phyloP scores from a whole-genome alignment of 2,113 vertebrate species.

The Oncorhynchus keta region DNA sequence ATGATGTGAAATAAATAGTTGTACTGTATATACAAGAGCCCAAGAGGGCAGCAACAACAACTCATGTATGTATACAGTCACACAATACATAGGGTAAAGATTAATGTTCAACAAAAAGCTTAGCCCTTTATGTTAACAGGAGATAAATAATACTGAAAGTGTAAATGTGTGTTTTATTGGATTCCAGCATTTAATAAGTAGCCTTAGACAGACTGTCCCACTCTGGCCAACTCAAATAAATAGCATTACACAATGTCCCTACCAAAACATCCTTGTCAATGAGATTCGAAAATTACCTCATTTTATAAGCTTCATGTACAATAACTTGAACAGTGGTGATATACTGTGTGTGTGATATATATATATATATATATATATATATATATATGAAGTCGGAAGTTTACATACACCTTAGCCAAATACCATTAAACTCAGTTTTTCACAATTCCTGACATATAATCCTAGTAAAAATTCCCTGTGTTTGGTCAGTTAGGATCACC shows the following conservation, averaged over 20 bases:
- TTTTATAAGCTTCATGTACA: neutral
- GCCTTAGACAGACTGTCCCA: neutral
- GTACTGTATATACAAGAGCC: slow-evolving; percentile 56
- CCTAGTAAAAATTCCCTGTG: no score
- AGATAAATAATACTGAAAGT: slow-evolving; percentile 25
- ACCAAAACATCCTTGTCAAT: neutral
- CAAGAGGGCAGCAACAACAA: slow-evolving; percentile 36
- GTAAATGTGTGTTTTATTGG: slow-evolving; percentile 22
- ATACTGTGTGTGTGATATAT: no score
- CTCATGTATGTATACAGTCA: slow-evolving; percentile 24
- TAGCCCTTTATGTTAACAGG: slow-evolving; percentile 58
- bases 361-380: no score
- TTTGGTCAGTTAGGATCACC: no score
- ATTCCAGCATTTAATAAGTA: slow-evolving; percentile 39
- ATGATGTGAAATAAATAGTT: slow-evolving; percentile 64
- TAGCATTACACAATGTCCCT: neutral
- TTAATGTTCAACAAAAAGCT: slow-evolving; percentile 30
- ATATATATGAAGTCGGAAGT: no score
- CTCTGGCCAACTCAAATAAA: neutral
- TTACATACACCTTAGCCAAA: no score
- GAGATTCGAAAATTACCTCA: neutral
- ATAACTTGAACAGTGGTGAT: neutral
- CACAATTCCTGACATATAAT: no score
- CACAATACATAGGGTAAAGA: slow-evolving; percentile 16
- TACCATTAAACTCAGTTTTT: no score